Evolutionary conservation across 1,140 invertebrate genomes (phyloP).

Genomic region (Caligus rogercresseyi): DNA sequence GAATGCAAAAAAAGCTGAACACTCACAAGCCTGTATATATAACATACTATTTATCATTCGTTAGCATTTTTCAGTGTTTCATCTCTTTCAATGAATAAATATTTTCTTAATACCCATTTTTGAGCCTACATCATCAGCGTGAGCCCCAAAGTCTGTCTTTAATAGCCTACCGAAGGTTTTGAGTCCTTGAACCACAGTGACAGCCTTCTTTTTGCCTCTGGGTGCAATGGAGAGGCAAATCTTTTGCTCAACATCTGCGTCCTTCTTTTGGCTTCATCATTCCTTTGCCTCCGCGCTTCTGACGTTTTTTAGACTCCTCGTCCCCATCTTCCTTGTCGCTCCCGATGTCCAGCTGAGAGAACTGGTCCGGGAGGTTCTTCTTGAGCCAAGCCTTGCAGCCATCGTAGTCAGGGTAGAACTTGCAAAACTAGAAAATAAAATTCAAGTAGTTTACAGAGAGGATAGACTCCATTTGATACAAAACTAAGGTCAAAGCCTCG

Average conservation of each 20-base stretch:
- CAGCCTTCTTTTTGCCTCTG: slow-evolving; percentile 94
- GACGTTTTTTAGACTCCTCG: slow-evolving; percentile 81
- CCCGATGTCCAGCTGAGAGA: slow-evolving; percentile 49
- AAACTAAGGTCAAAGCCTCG: slow-evolving; percentile 5
- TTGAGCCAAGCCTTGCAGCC: slow-evolving; percentile 95
- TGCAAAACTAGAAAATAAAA: slow-evolving; percentile 61
- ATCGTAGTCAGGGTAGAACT: slow-evolving; percentile 92
- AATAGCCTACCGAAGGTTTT: slow-evolving; percentile 53
- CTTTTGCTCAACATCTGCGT: slow-evolving; percentile 51
- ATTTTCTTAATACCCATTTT: slow-evolving; percentile 1
- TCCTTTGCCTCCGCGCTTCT: slow-evolving; percentile 74
- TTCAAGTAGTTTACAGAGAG: slow-evolving; percentile 8
- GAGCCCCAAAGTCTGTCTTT: background rate
- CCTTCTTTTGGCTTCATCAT: slow-evolving; percentile 70
- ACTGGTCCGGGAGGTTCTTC: slow-evolving; percentile 76
- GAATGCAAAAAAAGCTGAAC: no score
- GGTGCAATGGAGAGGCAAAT: slow-evolving; percentile 67
- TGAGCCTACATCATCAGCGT: background rate
- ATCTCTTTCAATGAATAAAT: background rate
- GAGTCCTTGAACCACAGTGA: slow-evolving; percentile 52
- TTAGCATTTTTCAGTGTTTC: slow-evolving; percentile 1
- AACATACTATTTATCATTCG: no score
- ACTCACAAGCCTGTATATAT: no score
- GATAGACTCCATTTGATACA: slow-evolving; percentile 18
- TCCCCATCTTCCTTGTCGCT: slow-evolving; percentile 44